Evolutionary conservation across 2,113 vertebrate species (phyloP), one percentile per base, ranked within the genome.

Genomic region (Casuarius casuarius): DNA sequence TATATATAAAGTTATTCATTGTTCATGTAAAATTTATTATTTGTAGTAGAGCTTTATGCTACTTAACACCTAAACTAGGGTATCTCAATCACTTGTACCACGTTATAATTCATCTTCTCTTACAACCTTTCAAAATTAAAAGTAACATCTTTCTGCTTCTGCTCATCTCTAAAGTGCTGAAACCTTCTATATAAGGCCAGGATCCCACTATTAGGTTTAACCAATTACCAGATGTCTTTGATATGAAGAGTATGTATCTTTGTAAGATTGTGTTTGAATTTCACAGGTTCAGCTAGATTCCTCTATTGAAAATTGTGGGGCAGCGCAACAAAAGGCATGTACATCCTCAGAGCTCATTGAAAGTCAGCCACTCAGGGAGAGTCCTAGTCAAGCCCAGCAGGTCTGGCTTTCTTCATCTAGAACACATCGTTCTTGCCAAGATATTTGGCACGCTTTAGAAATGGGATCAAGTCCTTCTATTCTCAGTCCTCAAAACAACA

Each of bases 381-480:
- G 18, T 78, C 42, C 73, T 15, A 12, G 62, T 29, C 84, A 49
- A 84, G 77, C 78, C 23, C 94, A 91, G 71, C 82, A 91, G 40
- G 66, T 93, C 31, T 91, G 48, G 11, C 58, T 96, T n/a, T 98
- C 97, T 29, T 98, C 98, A 4, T 94, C 97, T 33, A 91, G 94
- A 33, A 96, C 91, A 2, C 94, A 92, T 63, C 80, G 77, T 4
- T 98, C 98, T 23, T 97, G 98, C 67, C 98, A 98, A 78, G 98
- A 98, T 58, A 90, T 98, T 56, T 99, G 99, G 98, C 97, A 97
- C 81, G 91, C 97, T 35, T 91, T 98, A 65, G 98, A 99, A 65
- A 95, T 38, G 72, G 98, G 95, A 22, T 98, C 98, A 44, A 98
- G 97, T 82, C 94, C 97, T 71, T 98, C 98, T 6, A 3, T 97